phyloP scores from a whole-genome alignment of 2,888 invertebrate genomes.

The Melipona beecheii region DNA sequence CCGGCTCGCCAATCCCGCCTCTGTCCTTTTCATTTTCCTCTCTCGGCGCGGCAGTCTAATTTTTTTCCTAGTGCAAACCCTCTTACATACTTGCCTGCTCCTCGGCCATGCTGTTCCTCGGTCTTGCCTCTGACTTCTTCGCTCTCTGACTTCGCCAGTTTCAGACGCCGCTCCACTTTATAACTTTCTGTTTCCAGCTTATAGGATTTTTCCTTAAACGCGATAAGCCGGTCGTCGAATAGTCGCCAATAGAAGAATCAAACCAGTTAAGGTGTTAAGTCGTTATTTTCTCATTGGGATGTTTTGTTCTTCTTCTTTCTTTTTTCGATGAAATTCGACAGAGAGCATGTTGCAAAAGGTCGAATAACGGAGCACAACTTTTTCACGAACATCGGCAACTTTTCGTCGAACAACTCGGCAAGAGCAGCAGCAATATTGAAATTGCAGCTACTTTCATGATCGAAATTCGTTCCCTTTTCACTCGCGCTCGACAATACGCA shows the following conservation, averaged over 20 bases:
- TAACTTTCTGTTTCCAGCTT: neutral
- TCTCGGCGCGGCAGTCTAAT: neutral
- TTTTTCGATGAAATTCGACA: neutral
- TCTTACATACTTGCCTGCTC: neutral
- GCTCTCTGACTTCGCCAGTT: neutral
- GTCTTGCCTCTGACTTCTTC: neutral
- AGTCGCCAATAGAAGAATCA: neutral
- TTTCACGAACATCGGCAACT: slow-evolving; percentile 23
- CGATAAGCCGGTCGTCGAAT: neutral
- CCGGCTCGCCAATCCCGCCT: slow-evolving; percentile 13
- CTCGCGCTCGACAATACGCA: slow-evolving; percentile 41
- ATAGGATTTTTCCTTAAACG: neutral
- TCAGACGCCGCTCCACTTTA: neutral
- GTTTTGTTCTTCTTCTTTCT: too few species aligned
- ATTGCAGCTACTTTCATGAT: slow-evolving; percentile 55
- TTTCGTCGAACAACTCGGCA: slow-evolving; percentile 25
- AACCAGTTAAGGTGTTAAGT: too few species aligned
- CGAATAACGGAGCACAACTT: slow-evolving; percentile 27
- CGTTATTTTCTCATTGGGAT: too few species aligned
- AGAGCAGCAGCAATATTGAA: slow-evolving; percentile 41
- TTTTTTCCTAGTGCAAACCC: slow-evolving; percentile 34
- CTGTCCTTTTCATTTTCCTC: slow-evolving; percentile 25
- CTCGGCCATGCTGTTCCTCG: too few species aligned
- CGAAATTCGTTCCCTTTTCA: slow-evolving; percentile 52
- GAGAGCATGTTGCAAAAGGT: slow-evolving; percentile 4